Conservation (phyloP, 2,113 vertebrate genomes). For the Fukomys damarensis region DNA sequence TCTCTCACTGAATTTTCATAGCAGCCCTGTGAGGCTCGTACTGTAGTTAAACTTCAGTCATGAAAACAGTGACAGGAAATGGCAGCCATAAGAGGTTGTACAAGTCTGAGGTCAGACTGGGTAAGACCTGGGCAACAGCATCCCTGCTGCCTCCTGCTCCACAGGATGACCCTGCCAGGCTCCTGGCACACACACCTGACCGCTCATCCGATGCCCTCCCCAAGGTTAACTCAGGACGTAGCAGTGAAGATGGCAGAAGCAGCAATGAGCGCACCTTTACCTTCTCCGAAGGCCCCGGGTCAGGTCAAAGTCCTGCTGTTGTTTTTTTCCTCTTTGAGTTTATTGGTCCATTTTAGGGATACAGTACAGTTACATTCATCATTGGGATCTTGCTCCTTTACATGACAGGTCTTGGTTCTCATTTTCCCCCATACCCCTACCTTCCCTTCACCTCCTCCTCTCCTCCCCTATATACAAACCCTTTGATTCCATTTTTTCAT, state of each 20-base stretch:
- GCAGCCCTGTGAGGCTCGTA: background rate
- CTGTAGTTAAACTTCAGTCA: background rate
- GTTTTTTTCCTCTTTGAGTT: no score
- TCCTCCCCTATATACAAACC: no score
- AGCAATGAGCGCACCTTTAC: background rate
- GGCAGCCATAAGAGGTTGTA: background rate
- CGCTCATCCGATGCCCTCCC: background rate
- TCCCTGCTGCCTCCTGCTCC: background rate
- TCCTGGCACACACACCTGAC: background rate
- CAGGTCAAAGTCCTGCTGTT: slow-evolving; percentile 20
- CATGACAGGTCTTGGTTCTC: no score
- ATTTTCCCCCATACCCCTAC: no score
- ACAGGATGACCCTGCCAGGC: background rate
- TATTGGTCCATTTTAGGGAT: no score
- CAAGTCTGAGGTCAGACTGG: background rate
- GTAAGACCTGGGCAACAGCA: background rate
- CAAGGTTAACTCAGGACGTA: background rate
- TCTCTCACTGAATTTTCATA: background rate
- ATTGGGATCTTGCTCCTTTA: no score
- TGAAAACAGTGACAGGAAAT: background rate
- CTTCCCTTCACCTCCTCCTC: no score
- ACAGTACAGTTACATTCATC: no score
- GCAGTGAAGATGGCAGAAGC: background rate
- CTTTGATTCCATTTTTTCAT: no score
- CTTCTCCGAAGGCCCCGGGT: background rate